Base-by-base conservation (phyloP, 2,113 vertebrate genomes). In the Lepus timidus region DNA sequence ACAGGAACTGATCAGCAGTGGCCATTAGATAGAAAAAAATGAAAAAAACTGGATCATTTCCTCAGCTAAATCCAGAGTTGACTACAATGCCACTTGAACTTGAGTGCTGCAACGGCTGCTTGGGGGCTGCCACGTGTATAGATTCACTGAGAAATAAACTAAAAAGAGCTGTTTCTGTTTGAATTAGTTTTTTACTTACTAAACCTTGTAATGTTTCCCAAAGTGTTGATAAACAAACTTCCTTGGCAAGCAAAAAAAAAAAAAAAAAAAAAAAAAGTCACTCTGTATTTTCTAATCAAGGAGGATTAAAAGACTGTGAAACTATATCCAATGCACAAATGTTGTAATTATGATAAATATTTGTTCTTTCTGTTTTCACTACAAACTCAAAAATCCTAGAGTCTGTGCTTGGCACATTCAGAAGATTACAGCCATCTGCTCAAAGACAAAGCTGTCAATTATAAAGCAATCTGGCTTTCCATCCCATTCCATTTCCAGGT, bases 301-400 rank as follows among this genome's bases (percentile, higher is more conserved):
- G 90, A 96, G 93, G 93, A 94, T 93, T 96, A 92, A 90, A 97
- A 97, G 95, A n/a, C 88, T 89, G 61, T 96, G 96, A 97, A 97
- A 95, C 93, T 95, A 88, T 95, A 97, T 81, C 68, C 78, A 95
- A 64, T 95, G 93, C 85, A 80, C 82, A 98, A 97, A 97, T 86
- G 90, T 68, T 96, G 68, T 88, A 96, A 98, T 98, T 97, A 95
- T 0, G 84, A 97, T 96, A 98, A 98, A 98, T 98, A 97, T 97
- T 98, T 98, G 85, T 95, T 79, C 94, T 98, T 96, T 96, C 90
- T 97, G 83, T 97, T 97, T 97, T 97, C 91, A 93, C 92, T 95
- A 91, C 95, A 96, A 95, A 94, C 91, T 96, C 76, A 96, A 84
- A 97, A 97, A 96, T 96, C 74, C 94, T 96, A 75, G 87, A 98